Conservation (phyloP, 2,888 invertebrate genomes). For the Dasysyrphus tricinctus region DNA sequence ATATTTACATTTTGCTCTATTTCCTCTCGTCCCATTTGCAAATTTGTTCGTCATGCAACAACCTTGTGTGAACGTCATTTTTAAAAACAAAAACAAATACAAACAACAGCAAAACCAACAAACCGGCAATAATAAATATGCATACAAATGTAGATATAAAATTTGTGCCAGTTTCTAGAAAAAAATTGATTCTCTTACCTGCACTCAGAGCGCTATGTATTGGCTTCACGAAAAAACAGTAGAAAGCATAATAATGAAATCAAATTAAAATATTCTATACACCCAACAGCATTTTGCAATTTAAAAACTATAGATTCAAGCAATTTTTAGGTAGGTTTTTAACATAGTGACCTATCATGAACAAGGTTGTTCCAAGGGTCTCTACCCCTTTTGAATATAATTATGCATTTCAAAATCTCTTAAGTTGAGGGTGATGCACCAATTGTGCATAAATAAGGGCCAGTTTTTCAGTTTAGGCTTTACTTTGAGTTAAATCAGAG, state of each 20-base stretch:
- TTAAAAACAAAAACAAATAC: neutral
- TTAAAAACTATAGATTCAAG: no score
- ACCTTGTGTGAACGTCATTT: slow-evolving; percentile 5
- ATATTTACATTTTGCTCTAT: slow-evolving; percentile 19
- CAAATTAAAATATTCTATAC: no score
- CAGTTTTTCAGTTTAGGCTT: no score
- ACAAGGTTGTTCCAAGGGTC: no score
- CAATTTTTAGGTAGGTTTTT: no score
- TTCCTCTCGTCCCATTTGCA: neutral
- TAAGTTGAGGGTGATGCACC: no score
- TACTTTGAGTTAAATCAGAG: no score
- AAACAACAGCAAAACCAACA: neutral
- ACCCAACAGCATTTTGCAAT: no score
- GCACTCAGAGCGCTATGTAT: neutral
- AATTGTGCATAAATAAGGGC: no score
- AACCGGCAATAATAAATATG: neutral
- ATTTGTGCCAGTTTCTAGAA: slow-evolving; percentile 2
- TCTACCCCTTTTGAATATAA: no score
- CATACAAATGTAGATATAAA: neutral
- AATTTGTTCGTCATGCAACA: slow-evolving; percentile 10
- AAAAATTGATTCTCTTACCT: neutral
- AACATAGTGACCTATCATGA: no score
- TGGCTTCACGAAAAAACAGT: neutral
- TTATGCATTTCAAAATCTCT: no score
- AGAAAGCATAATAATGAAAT: neutral